These are phyloP conservation scores for Epizoanthus scotinus DNA, from an alignment of 92 coral and sea anemone species.

Conservation along the genomic window DNA sequence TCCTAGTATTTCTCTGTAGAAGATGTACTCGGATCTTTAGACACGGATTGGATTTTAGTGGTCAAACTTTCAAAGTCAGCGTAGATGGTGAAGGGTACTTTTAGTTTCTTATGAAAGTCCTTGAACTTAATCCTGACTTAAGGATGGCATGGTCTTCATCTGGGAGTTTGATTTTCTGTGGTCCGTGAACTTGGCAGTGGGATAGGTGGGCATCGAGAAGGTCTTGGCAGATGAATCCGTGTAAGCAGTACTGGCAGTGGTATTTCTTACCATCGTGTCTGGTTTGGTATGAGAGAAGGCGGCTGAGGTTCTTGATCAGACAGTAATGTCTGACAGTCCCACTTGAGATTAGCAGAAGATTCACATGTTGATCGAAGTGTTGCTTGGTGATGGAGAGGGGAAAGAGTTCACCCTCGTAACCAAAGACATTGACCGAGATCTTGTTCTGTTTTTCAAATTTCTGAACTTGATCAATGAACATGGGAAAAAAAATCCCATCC, in stretches of 20 bases:
- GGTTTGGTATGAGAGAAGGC: conserved; percentile 6
- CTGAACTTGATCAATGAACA: conserved; percentile 8
- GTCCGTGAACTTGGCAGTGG: conserved; percentile 37
- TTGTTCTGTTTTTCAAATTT: no score
- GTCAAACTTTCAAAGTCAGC: no score
- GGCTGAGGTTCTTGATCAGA: neutral
- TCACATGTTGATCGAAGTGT: conserved; percentile 19
- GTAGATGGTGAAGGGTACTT: no score
- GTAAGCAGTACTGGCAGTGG: conserved; percentile 44
- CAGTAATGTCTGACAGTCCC: no score
- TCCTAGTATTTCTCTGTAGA: no score
- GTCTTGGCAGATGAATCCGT: conserved; percentile 26
- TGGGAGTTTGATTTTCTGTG: no score
- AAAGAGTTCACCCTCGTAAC: conserved; percentile 33
- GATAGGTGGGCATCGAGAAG: conserved; percentile 55
- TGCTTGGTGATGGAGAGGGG: conserved; percentile 33
- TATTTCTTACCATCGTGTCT: conserved; percentile 18
- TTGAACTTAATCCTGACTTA: no score
- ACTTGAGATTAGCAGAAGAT: neutral
- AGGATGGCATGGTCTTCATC: no score
- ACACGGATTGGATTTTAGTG: no score
- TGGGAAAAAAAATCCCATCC: conserved; percentile 31
- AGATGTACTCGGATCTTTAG: no score
- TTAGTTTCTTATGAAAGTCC: no score
- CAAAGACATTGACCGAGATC: neutral